A percentile compares a stretch with the other conserved stretches of the same genome.
phyloP scores from a whole-genome alignment of 2,113 vertebrate species.

The Tringa solitaria region DNA sequence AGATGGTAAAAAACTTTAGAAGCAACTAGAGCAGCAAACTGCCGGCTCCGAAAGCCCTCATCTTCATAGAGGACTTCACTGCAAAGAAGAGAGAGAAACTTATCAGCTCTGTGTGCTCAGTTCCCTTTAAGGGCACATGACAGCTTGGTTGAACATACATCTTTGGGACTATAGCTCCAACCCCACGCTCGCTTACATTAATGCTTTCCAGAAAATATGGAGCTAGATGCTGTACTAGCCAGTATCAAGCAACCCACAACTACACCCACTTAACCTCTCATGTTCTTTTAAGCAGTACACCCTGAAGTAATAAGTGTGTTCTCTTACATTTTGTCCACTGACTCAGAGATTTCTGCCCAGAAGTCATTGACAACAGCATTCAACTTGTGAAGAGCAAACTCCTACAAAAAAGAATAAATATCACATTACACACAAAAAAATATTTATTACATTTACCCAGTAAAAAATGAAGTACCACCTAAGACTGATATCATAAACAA shows the following conservation, averaged over 20 bases:
- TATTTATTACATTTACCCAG: neutral
- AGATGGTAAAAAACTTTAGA: conserved; percentile 99
- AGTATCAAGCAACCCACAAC: neutral
- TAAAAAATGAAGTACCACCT: neutral
- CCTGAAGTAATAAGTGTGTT: neutral
- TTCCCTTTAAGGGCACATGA: neutral
- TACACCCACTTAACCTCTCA: neutral
- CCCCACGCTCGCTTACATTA: neutral
- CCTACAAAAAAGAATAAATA: conserved; percentile 76
- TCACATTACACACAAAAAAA: neutral
- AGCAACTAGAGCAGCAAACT: conserved; percentile 96
- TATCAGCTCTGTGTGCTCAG: neutral
- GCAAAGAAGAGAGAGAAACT: conserved; percentile 8
- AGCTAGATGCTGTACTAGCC: neutral
- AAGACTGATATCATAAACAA: neutral
- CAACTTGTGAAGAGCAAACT: conserved; percentile 97
- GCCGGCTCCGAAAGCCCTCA: conserved; percentile 92
- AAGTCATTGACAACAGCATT: conserved; percentile 98
- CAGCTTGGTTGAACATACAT: neutral
- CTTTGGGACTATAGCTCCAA: neutral
- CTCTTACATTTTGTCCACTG: conserved; percentile 99
- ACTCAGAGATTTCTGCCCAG: conserved; percentile 99
- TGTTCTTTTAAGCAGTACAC: neutral
- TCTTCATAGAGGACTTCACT: conserved; percentile 99
- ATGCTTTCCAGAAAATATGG: neutral